phyloP scores from a whole-genome alignment of 35 echinoderm and acorn worm species.

The Lytechinus pictus region DNA sequence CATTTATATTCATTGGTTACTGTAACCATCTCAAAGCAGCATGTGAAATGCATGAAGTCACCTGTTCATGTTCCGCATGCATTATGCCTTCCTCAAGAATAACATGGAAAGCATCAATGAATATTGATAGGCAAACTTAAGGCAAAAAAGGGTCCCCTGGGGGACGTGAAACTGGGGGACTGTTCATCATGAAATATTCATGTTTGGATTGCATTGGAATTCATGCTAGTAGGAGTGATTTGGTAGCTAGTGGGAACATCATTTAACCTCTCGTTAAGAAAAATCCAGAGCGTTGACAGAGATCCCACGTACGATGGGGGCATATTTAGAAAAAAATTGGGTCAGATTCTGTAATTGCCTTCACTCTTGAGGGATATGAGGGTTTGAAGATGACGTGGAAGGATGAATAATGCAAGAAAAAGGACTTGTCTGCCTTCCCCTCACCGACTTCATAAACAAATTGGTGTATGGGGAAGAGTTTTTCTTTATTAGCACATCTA shows the following conservation, averaged over 20 bases:
- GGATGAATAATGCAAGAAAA: conserved; percentile 8
- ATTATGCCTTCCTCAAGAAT: not conserved
- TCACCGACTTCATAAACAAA: not conserved
- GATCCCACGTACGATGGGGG: not conserved
- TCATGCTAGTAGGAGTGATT: not conserved
- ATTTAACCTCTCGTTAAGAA: not conserved
- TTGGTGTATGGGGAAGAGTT: not conserved
- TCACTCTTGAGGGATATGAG: not conserved
- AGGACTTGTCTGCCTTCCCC: not conserved
- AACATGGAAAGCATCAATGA: not conserved
- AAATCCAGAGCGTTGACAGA: not conserved
- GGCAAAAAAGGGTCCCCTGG: not conserved
- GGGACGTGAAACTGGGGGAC: not conserved
- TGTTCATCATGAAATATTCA: not conserved
- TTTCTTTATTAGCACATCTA: not conserved
- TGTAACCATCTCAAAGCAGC: not conserved
- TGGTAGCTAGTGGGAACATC: not conserved
- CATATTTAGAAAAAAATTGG: not conserved
- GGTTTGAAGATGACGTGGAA: not conserved
- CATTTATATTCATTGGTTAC: conserved; percentile 26
- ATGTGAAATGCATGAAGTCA: not conserved
- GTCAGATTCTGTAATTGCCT: not conserved
- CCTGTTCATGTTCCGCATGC: not conserved
- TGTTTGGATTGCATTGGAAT: not conserved
- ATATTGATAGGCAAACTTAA: not conserved